Evolutionary conservation across 2,113 vertebrate species (phyloP).

Genomic region (Tachysurus fulvidraco): DNA sequence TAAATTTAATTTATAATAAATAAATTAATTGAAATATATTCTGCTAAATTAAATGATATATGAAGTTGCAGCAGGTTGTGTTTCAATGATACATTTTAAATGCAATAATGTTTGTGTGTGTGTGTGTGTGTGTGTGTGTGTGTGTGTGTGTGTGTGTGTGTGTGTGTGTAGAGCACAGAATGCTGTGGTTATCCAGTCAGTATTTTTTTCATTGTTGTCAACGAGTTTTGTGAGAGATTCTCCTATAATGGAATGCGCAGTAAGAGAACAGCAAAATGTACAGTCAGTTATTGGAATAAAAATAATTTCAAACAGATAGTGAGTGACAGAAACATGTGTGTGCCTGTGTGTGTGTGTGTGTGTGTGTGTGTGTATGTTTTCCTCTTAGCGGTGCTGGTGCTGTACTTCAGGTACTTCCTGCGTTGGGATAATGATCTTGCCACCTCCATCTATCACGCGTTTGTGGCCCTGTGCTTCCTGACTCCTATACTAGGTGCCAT

Average conservation of each 20-base stretch:
- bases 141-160: slow-evolving; percentile 8
- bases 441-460: slow-evolving; percentile 89
- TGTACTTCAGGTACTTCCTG: slow-evolving; percentile 90
- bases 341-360: background rate
- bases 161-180: slow-evolving; percentile 53
- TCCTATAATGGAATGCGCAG: slow-evolving; percentile 99
- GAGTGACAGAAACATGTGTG: too few species aligned
- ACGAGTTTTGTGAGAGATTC: slow-evolving; percentile 96
- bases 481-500: slow-evolving; percentile 89
- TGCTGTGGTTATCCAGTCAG: slow-evolving; percentile 85
- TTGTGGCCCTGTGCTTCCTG: slow-evolving; percentile 92
- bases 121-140: slow-evolving; percentile 21
- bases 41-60: background rate
- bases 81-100: background rate
- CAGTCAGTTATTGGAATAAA: background rate
- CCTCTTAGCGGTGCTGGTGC: slow-evolving; percentile 82
- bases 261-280: slow-evolving; percentile 59
- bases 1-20: background rate
- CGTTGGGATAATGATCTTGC: slow-evolving; percentile 81
- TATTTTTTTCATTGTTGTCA: slow-evolving; percentile 93
- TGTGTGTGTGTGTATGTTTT: background rate
- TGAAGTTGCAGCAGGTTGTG: background rate
- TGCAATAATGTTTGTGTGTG: background rate
- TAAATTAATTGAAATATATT: background rate
- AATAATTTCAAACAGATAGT: background rate